Percentiles rank a stretch among this genome's conserved stretches.
Conservation (phyloP, 1,140 invertebrate species). For the Apocrypta bakeri region DNA sequence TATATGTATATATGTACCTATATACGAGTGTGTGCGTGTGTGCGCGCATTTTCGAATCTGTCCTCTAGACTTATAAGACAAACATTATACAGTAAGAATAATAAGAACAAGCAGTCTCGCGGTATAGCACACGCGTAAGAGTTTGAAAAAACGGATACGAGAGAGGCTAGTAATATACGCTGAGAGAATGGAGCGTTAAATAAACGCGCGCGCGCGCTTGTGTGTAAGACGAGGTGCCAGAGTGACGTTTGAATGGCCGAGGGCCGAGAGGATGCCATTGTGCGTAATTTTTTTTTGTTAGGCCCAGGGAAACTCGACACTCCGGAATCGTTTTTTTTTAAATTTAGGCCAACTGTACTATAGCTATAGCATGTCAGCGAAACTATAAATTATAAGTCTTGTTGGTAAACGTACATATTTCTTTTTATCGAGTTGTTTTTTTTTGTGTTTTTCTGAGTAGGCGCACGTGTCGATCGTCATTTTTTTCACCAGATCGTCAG, state of each 20-base stretch:
- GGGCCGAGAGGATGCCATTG: slow-evolving; percentile 61
- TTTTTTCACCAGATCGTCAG: too few species aligned
- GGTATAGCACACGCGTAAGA: too few species aligned
- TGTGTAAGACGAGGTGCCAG: slow-evolving; percentile 71
- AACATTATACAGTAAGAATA: slow-evolving; percentile 15
- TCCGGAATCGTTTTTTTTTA: slow-evolving; percentile 73
- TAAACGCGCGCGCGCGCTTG: slow-evolving; percentile 60
- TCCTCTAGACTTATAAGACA: slow-evolving; percentile 18
- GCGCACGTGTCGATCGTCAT: too few species aligned
- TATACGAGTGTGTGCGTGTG: too few species aligned
- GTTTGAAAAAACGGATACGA: neutral
- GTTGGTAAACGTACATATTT: too few species aligned
- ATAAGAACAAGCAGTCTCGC: slow-evolving; percentile 17
- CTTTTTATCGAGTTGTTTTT: too few species aligned
- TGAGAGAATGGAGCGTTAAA: neutral
- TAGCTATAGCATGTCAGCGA: too few species aligned
- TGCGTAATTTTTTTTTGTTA: slow-evolving; percentile 56
- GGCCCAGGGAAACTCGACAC: slow-evolving; percentile 68
- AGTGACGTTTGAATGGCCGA: slow-evolving; percentile 73
- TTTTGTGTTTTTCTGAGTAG: too few species aligned
- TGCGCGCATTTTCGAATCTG: neutral
- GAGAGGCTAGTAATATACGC: neutral
- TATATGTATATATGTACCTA: too few species aligned
- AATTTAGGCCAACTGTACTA: slow-evolving; percentile 51
- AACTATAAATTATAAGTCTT: too few species aligned